phyloP scores from a whole-genome alignment of 2,113 vertebrate species.

The Erinaceus europaeus region DNA sequence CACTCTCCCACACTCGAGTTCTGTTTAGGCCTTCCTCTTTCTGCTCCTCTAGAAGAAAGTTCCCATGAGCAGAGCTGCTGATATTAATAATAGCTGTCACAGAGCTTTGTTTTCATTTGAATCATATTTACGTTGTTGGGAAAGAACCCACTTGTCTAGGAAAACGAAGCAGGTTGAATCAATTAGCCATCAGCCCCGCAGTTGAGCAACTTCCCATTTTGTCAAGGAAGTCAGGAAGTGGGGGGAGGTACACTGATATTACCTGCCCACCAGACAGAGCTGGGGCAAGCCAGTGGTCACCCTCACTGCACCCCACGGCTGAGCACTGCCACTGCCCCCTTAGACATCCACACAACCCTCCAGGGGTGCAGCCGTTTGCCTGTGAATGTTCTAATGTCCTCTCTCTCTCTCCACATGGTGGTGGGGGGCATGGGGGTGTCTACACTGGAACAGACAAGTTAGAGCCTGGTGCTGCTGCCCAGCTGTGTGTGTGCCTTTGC shows the following conservation, averaged over 20 bases:
- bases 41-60: background rate
- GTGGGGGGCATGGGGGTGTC: background rate
- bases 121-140: background rate
- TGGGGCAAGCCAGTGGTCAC: background rate
- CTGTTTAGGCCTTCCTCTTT: slow-evolving; percentile 40
- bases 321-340: background rate
- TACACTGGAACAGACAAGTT: background rate
- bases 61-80: background rate
- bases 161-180: slow-evolving; percentile 27
- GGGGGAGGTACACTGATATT: background rate
- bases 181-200: background rate
- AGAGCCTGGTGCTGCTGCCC: background rate
- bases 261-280: background rate
- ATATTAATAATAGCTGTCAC: background rate
- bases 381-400: too few relatives aligned
- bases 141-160: slow-evolving; percentile 43
- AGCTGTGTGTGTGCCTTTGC: background rate
- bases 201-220: slow-evolving; percentile 33
- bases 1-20: background rate
- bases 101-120: slow-evolving; percentile 31
- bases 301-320: background rate
- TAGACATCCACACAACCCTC: background rate
- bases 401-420: background rate
- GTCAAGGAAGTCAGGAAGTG: background rate
- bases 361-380: background rate